Conservation (phyloP, 1,140 invertebrate genomes). For the Agrilus planipennis region DNA sequence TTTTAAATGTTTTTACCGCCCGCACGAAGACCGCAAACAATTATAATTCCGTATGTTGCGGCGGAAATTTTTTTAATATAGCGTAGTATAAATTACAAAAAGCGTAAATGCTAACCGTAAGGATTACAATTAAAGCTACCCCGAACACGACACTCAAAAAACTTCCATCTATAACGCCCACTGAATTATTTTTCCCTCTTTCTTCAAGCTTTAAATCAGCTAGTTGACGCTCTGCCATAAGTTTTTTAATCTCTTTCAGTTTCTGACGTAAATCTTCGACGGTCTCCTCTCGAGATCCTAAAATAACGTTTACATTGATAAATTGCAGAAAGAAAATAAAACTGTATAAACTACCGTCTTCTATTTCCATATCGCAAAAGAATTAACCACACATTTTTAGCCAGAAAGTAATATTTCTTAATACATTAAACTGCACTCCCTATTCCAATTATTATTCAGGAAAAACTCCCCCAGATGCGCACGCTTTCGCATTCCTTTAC, state of each 20-base stretch:
- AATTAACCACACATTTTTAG: too few species aligned
- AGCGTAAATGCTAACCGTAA: conserved; percentile 67
- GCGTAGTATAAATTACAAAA: conserved; percentile 74
- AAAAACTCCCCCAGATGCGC: too few species aligned
- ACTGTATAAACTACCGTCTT: too few species aligned
- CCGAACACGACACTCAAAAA: conserved; percentile 69
- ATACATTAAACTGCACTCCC: too few species aligned
- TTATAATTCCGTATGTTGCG: conserved; percentile 63
- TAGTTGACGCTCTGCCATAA: conserved; percentile 60
- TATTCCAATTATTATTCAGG: too few species aligned
- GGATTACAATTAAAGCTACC: conserved; percentile 59
- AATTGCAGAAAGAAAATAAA: too few species aligned
- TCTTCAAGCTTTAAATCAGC: conserved; percentile 34
- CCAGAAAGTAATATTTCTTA: too few species aligned
- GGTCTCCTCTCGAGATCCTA: conserved; percentile 43
- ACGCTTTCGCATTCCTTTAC: too few species aligned
- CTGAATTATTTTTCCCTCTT: conserved; percentile 35
- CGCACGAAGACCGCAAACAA: too few species aligned
- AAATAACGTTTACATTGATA: too few species aligned
- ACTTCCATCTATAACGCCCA: conserved; percentile 61
- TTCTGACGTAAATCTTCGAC: conserved; percentile 66
- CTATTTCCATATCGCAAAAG: too few species aligned
- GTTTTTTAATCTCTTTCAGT: conserved; percentile 61
- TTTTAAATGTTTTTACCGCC: too few species aligned
- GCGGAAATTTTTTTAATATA: conserved; percentile 66